Evolutionary conservation across 2,797 vertebrate genomes (phyloP).

Genomic region (Psittacula echo): DNA sequence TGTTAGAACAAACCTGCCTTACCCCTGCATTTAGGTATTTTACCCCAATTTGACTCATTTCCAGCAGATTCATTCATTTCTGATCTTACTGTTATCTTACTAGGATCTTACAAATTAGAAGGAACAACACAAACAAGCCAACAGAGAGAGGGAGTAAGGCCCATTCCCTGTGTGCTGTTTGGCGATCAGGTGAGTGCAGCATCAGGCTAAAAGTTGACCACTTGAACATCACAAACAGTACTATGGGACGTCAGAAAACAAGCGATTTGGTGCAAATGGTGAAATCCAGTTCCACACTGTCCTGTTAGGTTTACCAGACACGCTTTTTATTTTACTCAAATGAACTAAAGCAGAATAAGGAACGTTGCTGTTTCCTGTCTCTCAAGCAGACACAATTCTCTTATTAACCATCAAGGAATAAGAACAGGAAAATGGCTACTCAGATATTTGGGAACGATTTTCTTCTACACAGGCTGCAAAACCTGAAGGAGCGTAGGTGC

Average conservation of each 20-base stretch:
- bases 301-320: neutral
- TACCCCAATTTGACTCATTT: neutral
- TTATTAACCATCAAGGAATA: neutral
- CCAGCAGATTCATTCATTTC: neutral
- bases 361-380: neutral
- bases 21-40: neutral
- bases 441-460: neutral
- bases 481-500: neutral
- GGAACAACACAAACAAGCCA: neutral
- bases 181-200: rapidly evolving
- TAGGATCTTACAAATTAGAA: neutral
- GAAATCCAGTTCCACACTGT: neutral
- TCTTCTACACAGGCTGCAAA: neutral
- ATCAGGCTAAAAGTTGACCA: neutral
- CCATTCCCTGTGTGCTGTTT: neutral
- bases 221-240: neutral
- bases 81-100: neutral
- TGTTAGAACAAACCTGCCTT: neutral
- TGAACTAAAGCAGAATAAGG: neutral
- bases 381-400: neutral
- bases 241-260: neutral
- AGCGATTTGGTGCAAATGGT: neutral
- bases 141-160: neutral
- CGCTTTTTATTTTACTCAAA: neutral
- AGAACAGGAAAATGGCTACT: neutral